Evolutionary conservation across 92 coral and sea anemone genomes (phyloP).

Genomic region (Hydrozoanthus gracilis): DNA sequence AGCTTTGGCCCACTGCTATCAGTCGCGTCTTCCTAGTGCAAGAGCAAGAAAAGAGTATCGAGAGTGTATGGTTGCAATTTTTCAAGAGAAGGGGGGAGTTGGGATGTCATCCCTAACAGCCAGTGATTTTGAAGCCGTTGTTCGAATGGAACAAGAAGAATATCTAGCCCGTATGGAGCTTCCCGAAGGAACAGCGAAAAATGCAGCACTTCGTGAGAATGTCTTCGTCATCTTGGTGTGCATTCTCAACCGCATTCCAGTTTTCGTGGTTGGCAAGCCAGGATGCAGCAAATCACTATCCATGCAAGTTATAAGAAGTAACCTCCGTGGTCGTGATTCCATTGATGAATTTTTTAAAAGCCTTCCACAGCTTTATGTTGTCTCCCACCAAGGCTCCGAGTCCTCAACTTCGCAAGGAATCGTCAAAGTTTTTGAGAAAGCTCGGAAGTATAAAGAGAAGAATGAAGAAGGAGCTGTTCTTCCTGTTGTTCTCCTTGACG

Average conservation of each 20-base stretch:
- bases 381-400: conserved; percentile 97
- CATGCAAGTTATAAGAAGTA: conserved; percentile 93
- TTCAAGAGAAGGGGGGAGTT: conserved; percentile 41
- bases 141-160: conserved; percentile 94
- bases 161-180: conserved; percentile 96
- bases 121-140: conserved; percentile 75
- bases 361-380: conserved; percentile 93
- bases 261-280: conserved; percentile 97
- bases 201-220: conserved; percentile 97
- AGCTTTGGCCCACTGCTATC: conserved; percentile 94
- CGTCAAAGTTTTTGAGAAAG: conserved; percentile 94
- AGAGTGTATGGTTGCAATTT: conserved; percentile 54
- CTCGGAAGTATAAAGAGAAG: conserved; percentile 84
- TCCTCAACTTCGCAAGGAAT: conserved; percentile 98
- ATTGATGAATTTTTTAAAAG: conserved; percentile 79
- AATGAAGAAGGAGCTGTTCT: conserved; percentile 79
- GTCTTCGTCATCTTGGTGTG: conserved; percentile 95
- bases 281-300: conserved; percentile 99
- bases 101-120: neutral
- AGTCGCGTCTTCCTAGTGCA: conserved; percentile 84
- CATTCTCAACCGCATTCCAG: conserved; percentile 93
- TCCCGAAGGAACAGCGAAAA: conserved; percentile 94
- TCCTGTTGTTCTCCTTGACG: conserved; percentile 96
- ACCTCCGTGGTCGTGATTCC: conserved; percentile 90
- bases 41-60: conserved; percentile 70